A percentile compares a stretch with the other conserved stretches of the same genome.
Evolutionary conservation across 2,797 vertebrate genomes (phyloP).

Genomic region (Tauraco hartlaubi): DNA sequence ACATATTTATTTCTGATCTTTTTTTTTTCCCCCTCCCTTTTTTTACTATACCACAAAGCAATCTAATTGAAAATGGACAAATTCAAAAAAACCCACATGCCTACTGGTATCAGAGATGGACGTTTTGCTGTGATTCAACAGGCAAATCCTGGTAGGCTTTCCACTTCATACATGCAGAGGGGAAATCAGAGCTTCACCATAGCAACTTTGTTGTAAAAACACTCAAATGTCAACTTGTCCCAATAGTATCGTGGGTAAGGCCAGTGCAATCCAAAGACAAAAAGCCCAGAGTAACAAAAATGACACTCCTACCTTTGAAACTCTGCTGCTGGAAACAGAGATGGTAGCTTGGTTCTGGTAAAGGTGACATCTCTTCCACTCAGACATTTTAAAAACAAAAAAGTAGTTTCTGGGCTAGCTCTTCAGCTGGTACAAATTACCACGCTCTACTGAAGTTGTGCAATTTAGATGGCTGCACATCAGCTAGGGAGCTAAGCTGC

Average conservation of each 20-base stretch:
- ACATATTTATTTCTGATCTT: background rate
- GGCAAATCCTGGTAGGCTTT: conserved; percentile 19
- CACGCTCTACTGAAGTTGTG: background rate
- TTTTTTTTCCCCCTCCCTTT: background rate
- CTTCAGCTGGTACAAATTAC: background rate
- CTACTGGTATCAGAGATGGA: background rate
- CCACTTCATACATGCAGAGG: background rate
- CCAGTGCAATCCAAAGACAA: background rate
- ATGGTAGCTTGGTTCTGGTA: background rate
- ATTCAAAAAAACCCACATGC: background rate
- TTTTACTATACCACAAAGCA: background rate
- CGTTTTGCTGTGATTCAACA: background rate
- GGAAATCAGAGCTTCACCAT: conserved; percentile 50
- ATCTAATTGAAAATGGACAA: background rate
- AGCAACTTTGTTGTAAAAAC: conserved; percentile 57
- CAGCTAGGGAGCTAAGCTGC: background rate
- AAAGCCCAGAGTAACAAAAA: background rate
- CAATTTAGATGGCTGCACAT: background rate
- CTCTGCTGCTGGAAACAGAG: background rate
- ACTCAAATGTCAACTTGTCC: conserved; percentile 58
- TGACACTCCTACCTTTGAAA: background rate
- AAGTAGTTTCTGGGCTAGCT: background rate
- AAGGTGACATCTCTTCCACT: background rate
- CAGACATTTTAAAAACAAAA: background rate
- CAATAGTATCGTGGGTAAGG: background rate